Evolutionary conservation across 2,113 vertebrate species (phyloP), one percentile per base, ranked within the genome.

Genomic region (Pholis gunnellus): DNA sequence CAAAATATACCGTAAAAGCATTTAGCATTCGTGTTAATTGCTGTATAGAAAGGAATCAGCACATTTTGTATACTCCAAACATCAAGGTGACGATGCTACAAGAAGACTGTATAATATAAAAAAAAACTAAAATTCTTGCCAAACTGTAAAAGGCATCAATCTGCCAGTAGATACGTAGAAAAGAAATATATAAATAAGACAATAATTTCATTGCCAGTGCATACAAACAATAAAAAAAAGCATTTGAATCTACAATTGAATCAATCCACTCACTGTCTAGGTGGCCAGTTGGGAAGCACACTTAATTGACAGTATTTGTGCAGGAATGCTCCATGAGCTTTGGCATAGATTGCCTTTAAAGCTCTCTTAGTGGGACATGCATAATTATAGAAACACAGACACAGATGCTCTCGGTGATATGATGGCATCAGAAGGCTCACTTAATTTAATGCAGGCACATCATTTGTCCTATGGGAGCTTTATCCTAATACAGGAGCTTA

Each of bases 351-450:
- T 81, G 86, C 79, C 85, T 90, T 91, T 90, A 92, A 84, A 88
- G 81, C 76, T 79, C 75, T 92, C 80, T 88, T 87, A 82, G 59
- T 88, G 87, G 85, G 79, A 90, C 85, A 72, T 61, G 85, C 82
- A 85, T 92, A 89, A 90, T 90, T 90, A 92, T 82, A 77, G 78
- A 79, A 83, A 87, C 78, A 67, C 54, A 90, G 83, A 90, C 89
- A 84, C 91, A 94, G 92, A 90, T 92, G 92, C 87, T 91, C 72
- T 63, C 79, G 88, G 86, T 92, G 90, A 92, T 88, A 65, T 79
- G 88, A 91, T 78, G 72, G 88, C 87, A 91, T 91, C 83, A 78
- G 88, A 92, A 87, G 78, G 85, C 84, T 92, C 65, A 80, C 83
- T 92, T 92, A 88, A 93, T 92, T 91, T 90, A 90, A 91, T 90